Evolutionary conservation across 2,113 vertebrate species (phyloP).

Genomic region (Podocnemis expansa): DNA sequence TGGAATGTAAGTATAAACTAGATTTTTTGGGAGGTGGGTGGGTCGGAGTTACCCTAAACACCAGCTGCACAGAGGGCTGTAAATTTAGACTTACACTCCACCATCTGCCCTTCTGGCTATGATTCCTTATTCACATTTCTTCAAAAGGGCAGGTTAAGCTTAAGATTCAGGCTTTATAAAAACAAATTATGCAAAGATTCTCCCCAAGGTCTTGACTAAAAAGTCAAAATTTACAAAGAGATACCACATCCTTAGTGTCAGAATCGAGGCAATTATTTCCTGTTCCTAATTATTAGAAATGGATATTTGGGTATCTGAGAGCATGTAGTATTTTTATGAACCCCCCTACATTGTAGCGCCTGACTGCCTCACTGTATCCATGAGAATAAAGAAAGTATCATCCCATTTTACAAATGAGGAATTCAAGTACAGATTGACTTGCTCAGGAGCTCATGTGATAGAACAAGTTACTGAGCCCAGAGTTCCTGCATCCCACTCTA

Average conservation of each 20-base stretch:
- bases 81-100: background rate
- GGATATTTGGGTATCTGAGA: background rate
- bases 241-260: background rate
- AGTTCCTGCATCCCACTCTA: background rate
- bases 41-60: background rate
- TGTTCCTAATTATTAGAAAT: background rate
- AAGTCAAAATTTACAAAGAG: background rate
- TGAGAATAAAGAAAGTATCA: background rate
- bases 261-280: background rate
- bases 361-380: background rate
- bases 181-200: background rate
- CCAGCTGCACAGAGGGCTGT: fast-evolving
- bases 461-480: background rate
- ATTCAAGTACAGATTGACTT: background rate
- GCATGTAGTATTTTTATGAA: background rate
- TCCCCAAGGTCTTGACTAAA: background rate
- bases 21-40: no score
- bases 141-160: background rate
- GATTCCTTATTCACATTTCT: background rate
- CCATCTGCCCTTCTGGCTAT: background rate
- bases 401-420: background rate
- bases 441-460: background rate
- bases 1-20: background rate
- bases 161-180: background rate
- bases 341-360: background rate